Percentiles rank a stretch among this genome's conserved stretches.
Conservation (phyloP, 2,888 invertebrate species). For the Caenorhabditis sp. region DNA sequence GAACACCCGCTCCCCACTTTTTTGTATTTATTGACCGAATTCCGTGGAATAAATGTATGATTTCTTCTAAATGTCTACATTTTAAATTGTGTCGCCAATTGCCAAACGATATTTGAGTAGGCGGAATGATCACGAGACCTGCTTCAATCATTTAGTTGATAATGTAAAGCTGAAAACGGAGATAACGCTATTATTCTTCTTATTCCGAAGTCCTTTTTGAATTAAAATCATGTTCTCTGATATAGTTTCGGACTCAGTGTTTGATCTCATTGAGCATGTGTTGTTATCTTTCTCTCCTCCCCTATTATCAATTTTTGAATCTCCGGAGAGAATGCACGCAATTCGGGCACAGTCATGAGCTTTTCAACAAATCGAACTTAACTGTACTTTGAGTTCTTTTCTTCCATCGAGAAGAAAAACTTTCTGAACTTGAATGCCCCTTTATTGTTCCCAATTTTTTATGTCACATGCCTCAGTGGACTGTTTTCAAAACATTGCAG, state of each 20-base stretch:
- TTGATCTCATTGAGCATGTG: conserved; percentile 31
- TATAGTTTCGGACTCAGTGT: conserved; percentile 1
- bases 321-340: conserved; percentile 36
- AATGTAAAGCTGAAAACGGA: conserved; percentile 12
- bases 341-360: conserved; percentile 46
- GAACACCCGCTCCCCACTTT: neutral
- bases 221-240: neutral
- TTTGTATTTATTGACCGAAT: conserved; percentile 42
- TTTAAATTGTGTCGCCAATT: conserved; percentile 30
- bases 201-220: neutral
- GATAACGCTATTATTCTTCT: neutral
- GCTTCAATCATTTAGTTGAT: conserved; percentile 7
- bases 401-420: neutral
- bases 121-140: conserved; percentile 24
- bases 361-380: conserved; percentile 17
- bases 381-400: conserved; percentile 9
- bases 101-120: conserved; percentile 45
- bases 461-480: conserved; percentile 4
- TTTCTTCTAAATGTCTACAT: neutral
- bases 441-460: neutral
- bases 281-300: neutral
- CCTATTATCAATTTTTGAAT: neutral
- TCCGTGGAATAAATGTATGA: conserved; percentile 43
- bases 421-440: neutral
- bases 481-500: conserved; percentile 28